These are phyloP conservation scores for Meles meles DNA, from an alignment of 2,113 vertebrate species.

Conservation along the genomic window DNA sequence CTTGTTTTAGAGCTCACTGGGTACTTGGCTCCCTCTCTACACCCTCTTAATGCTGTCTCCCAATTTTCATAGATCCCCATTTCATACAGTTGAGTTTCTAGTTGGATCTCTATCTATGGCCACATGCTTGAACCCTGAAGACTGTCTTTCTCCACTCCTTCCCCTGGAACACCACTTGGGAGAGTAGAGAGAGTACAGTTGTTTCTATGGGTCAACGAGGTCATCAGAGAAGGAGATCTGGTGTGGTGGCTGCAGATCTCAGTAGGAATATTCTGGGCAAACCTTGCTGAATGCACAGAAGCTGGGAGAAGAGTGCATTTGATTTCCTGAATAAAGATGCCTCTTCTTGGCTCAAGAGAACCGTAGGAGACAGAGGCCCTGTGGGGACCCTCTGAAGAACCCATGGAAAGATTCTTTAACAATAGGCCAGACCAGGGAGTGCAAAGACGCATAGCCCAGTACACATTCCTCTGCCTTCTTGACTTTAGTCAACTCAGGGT, in stretches of 20 bases:
- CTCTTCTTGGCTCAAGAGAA: neutral
- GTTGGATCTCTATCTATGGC: accelerated
- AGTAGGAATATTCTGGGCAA: neutral
- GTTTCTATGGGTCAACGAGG: neutral
- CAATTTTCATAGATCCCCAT: neutral
- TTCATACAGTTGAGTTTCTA: neutral
- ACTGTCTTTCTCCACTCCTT: neutral
- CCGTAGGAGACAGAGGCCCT: neutral
- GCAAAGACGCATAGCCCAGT: neutral
- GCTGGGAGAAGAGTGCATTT: neutral
- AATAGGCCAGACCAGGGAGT: neutral
- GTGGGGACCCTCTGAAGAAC: neutral
- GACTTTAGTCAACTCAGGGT: neutral
- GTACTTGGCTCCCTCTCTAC: too few relatives aligned
- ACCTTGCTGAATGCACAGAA: neutral
- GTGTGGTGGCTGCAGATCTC: neutral
- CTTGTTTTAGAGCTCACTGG: neutral
- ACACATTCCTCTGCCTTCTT: neutral
- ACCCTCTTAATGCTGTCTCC: too few relatives aligned
- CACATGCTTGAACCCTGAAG: neutral
- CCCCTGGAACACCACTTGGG: neutral
- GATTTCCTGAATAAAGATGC: neutral
- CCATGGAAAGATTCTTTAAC: neutral
- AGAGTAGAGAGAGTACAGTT: neutral
- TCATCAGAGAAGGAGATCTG: neutral